Percentiles rank a stretch among this genome's conserved stretches.
These are phyloP conservation scores for Erpetoichthys calabaricus DNA, from an alignment of 2,797 vertebrate species.

Conservation along the genomic window DNA sequence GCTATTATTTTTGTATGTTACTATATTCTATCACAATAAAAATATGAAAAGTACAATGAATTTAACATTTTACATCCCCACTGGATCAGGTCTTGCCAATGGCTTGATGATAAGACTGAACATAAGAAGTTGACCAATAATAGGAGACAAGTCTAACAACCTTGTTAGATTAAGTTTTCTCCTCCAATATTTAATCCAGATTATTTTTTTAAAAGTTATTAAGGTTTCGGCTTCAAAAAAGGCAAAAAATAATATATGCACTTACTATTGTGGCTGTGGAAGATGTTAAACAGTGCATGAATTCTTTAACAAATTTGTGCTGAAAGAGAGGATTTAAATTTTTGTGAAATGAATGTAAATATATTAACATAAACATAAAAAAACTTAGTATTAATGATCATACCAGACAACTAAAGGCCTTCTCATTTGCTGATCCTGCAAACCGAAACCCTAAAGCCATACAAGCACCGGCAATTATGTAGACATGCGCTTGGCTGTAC, in stretches of 20 bases:
- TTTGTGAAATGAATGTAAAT: background rate
- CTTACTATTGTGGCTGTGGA: conserved; percentile 83
- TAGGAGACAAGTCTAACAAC: too few relatives aligned
- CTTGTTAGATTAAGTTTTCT: too few relatives aligned
- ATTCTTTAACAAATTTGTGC: conserved; percentile 81
- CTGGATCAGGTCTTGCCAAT: too few relatives aligned
- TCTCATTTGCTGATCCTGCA: conserved; percentile 85
- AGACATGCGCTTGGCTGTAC: conserved; percentile 85
- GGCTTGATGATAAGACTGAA: too few relatives aligned
- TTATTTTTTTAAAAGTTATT: too few relatives aligned
- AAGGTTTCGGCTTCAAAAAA: background rate
- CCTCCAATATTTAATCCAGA: too few relatives aligned
- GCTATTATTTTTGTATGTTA: too few relatives aligned
- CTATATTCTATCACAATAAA: too few relatives aligned
- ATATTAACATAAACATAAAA: background rate
- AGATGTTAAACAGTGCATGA: conserved; percentile 80
- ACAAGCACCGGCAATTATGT: conserved; percentile 91
- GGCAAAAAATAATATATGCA: conserved; percentile 16
- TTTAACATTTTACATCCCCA: too few relatives aligned
- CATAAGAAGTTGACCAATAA: too few relatives aligned
- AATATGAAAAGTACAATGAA: too few relatives aligned
- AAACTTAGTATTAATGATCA: conserved; percentile 15
- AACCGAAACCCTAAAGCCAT: conserved; percentile 89
- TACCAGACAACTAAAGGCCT: conserved; percentile 91
- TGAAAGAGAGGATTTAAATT: conserved; percentile 24